phyloP scores from a whole-genome alignment of 2,113 vertebrate genomes.

The Butorides virescens region DNA sequence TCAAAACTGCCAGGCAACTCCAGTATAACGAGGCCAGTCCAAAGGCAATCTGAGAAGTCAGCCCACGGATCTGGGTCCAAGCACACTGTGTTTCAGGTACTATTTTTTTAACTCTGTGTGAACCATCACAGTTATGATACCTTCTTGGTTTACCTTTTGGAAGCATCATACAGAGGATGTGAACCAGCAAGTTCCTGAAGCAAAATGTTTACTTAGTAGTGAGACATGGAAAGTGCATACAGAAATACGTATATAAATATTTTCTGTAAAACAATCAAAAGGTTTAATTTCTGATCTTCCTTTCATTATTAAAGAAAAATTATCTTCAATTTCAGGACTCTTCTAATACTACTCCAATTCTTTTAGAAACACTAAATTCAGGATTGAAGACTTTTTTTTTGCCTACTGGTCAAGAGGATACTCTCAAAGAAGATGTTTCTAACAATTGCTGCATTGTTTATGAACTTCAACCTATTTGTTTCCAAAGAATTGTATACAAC shows the following conservation, averaged over 20 bases:
- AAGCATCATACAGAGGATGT: fast-evolving
- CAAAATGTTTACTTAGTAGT: background rate
- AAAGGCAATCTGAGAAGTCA: background rate
- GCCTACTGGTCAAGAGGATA: background rate
- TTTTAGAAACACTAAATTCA: background rate
- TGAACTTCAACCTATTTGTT: background rate
- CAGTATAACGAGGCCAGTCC: background rate
- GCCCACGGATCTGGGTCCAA: background rate
- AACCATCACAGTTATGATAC: background rate
- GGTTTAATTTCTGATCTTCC: background rate
- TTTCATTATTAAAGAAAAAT: background rate
- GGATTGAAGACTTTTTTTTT: background rate
- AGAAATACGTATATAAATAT: background rate
- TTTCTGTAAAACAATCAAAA: background rate
- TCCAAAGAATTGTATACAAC: background rate
- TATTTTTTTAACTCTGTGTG: background rate
- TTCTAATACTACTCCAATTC: background rate
- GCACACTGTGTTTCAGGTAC: background rate
- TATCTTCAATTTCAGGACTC: background rate
- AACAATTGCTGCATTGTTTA: background rate
- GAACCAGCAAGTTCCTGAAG: background rate
- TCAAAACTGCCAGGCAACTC: background rate
- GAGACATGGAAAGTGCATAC: background rate
- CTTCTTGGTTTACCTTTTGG: background rate
- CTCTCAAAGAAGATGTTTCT: background rate